Conservation (phyloP, 2,797 vertebrate genomes). For the Danio tinwini region DNA sequence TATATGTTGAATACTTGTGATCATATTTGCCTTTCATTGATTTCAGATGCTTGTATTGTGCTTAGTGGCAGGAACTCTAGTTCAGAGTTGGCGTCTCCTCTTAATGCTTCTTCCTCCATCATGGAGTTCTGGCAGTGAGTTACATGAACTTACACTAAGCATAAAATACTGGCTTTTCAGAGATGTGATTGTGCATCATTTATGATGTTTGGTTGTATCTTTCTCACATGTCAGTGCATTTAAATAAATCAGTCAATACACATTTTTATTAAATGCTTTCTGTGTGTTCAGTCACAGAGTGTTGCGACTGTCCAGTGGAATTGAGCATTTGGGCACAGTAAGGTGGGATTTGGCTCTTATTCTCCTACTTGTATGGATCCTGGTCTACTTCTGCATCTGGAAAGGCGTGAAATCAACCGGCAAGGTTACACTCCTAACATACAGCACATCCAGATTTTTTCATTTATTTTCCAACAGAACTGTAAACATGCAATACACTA, state of each 20-base stretch:
- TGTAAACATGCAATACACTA: background rate
- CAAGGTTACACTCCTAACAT: conserved; percentile 75
- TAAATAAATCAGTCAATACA: background rate
- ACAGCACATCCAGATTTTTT: background rate
- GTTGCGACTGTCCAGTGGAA: conserved; percentile 84
- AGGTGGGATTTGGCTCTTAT: conserved; percentile 88
- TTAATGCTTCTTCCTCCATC: conserved; percentile 73
- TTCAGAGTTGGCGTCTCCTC: conserved; percentile 61
- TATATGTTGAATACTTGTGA: background rate
- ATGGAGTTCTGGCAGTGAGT: conserved; percentile 82
- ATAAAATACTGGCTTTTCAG: background rate
- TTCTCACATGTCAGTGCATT: background rate
- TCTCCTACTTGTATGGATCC: conserved; percentile 86
- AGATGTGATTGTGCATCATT: background rate
- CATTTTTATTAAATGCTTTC: background rate
- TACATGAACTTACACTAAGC: background rate
- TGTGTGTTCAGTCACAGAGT: background rate
- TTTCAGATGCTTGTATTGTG: conserved; percentile 69
- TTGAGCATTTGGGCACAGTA: conserved; percentile 82
- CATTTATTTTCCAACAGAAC: background rate
- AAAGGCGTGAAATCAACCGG: conserved; percentile 91
- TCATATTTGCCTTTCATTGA: conserved; percentile 10
- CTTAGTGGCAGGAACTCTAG: conserved; percentile 63
- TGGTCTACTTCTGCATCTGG: conserved; percentile 94
- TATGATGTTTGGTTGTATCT: background rate